These are phyloP conservation scores for Platycheirus albimanus DNA, from an alignment of 2,888 invertebrate genomes.

Conservation along the genomic window DNA sequence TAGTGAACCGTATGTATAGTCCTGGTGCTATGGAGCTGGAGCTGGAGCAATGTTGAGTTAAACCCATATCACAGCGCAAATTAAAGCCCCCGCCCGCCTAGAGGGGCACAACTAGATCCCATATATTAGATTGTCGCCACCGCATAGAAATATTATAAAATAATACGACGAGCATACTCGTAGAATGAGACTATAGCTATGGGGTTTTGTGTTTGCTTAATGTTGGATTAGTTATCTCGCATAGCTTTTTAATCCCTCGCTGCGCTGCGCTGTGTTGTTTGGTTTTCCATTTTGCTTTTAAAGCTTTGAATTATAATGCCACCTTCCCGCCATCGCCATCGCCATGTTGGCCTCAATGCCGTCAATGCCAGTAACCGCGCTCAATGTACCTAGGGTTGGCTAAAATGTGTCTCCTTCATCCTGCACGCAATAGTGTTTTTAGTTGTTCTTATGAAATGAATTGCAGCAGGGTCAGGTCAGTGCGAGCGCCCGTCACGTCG, in stretches of 20 bases:
- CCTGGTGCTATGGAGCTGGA: neutral
- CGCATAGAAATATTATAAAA: neutral
- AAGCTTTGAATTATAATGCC: conserved; percentile 28
- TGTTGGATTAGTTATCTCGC: conserved; percentile 53
- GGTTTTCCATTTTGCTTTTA: conserved; percentile 2
- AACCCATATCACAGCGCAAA: conserved; percentile 12
- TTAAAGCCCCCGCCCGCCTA: neutral
- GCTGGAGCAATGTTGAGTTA: neutral
- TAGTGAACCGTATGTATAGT: conserved; percentile 30
- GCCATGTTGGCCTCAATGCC: neutral
- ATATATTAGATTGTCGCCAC: conserved; percentile 25
- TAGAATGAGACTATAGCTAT: no score
- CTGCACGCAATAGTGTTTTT: conserved; percentile 15
- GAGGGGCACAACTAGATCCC: neutral
- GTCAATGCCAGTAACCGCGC: conserved; percentile 7
- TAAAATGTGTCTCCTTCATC: neutral
- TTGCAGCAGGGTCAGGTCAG: neutral
- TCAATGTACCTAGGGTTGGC: neutral
- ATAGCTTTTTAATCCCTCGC: conserved; percentile 49
- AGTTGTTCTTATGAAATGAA: conserved; percentile 7
- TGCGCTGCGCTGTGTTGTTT: neutral
- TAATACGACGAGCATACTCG: neutral
- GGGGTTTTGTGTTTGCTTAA: conserved; percentile 33
- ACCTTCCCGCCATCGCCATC: neutral
- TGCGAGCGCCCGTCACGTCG: no score